Conservation (phyloP, 2,113 vertebrate species). For the Variabilichromis moorii region DNA sequence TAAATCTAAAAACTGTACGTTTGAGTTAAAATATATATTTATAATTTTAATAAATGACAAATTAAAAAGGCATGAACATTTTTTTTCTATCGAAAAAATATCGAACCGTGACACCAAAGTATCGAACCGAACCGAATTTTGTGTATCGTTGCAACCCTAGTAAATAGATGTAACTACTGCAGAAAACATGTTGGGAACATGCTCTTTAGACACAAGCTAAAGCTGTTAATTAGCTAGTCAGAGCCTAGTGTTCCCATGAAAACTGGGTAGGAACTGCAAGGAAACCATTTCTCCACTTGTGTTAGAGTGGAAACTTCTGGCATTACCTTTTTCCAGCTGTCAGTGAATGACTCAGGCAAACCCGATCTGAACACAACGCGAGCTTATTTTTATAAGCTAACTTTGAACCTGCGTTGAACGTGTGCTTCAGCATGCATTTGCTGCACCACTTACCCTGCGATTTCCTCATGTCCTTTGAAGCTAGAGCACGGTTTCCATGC, state of each 20-base stretch:
- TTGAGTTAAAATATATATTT: too few species aligned
- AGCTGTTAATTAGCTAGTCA: background rate
- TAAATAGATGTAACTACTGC: background rate
- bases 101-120: too few species aligned
- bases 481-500: slow-evolving; percentile 99
- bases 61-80: accelerated
- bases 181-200: background rate
- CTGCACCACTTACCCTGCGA: slow-evolving; percentile 82
- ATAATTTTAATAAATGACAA: too few species aligned
- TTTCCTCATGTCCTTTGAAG: slow-evolving; percentile 99
- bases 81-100: accelerated
- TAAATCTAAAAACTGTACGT: accelerated
- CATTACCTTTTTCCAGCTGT: background rate
- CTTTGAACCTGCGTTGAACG: background rate
- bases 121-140: too few species aligned
- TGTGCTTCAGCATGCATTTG: background rate
- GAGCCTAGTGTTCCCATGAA: background rate
- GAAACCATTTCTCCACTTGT: background rate
- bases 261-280: background rate
- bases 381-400: accelerated
- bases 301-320: background rate
- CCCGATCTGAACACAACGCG: background rate
- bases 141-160: accelerated
- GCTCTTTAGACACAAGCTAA: background rate
- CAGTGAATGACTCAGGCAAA: background rate